Evolutionary conservation across 1,140 invertebrate species (phyloP), one percentile per base, ranked within the genome.

Genomic region (Diorhabda elongata): DNA sequence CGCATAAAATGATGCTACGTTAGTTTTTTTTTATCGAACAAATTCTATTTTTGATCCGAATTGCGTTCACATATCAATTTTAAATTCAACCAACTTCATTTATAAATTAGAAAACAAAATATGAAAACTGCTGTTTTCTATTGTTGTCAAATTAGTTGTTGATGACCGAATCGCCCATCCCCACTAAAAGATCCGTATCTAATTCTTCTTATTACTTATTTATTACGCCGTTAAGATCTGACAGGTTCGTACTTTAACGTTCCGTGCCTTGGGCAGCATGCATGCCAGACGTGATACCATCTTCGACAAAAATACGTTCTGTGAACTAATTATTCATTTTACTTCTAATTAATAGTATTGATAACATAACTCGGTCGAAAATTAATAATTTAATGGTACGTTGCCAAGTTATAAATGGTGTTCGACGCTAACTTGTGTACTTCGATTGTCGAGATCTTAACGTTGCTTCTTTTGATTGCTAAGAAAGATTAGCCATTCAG

Each of bases 261-360:
- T 44, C 52, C 26, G 44, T 26, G 63, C 63, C 42, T 11, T 5
- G 7, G 45, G 63, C 63, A 8, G 4, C 52, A 64, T 64, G 63
- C 63, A 64, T 57, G 63, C 52, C 47, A 47, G 41, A 47, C 5
- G 43, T 8, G 63, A 64, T 64, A 64, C 5, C 63, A 64, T 64
- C 63, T 64, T 41, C 43, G 42, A 52, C 47, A 47, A 64, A 64
- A 64, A 64, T 52, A 45, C 52, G 65, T 42, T 52, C 47, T 44
- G 42, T 9, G 43, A 44, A 59, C 58, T 66, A 66, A 66, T 66
- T 67, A 60, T 60, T 61, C 58, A 60, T 61, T 60, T 60, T 67
- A 44, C 59, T 67, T 67, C 58, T 67, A 67, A 47, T 66, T 66
- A 66, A 66, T 66, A 66, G 58, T 66, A 66, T 59, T 66, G 65